phyloP scores from a whole-genome alignment of 2,797 vertebrate species.

The Carcharodon carcharias region DNA sequence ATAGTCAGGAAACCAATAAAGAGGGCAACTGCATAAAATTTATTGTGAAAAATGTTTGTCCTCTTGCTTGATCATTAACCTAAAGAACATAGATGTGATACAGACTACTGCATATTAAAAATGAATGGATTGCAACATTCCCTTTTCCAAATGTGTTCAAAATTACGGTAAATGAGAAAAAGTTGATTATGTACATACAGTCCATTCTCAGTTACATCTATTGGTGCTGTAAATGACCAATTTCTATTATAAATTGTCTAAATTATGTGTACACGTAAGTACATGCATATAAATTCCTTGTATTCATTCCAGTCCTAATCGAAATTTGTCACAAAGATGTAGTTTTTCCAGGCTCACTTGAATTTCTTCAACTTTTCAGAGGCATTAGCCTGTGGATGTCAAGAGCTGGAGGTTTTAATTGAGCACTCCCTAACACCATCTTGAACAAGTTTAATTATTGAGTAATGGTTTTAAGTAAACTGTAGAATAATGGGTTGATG shows the following conservation, averaged over 20 bases:
- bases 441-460: no score
- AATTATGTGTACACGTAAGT: neutral
- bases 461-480: no score
- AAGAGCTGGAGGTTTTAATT: no score
- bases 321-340: no score
- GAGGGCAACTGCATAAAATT: no score
- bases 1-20: neutral
- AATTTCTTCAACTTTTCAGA: no score
- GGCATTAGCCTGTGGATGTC: no score
- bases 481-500: no score
- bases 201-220: neutral
- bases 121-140: neutral
- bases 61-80: neutral
- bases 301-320: neutral
- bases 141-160: no score
- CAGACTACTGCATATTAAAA: neutral
- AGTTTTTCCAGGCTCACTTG: no score
- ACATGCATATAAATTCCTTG: neutral
- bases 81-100: neutral
- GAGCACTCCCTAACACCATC: no score
- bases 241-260: neutral
- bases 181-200: neutral
- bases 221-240: neutral
- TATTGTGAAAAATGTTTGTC: neutral
- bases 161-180: no score